These are phyloP conservation scores for Ostrea denselamellosa DNA, from an alignment of 1,140 invertebrate genomes.

Conservation along the genomic window DNA sequence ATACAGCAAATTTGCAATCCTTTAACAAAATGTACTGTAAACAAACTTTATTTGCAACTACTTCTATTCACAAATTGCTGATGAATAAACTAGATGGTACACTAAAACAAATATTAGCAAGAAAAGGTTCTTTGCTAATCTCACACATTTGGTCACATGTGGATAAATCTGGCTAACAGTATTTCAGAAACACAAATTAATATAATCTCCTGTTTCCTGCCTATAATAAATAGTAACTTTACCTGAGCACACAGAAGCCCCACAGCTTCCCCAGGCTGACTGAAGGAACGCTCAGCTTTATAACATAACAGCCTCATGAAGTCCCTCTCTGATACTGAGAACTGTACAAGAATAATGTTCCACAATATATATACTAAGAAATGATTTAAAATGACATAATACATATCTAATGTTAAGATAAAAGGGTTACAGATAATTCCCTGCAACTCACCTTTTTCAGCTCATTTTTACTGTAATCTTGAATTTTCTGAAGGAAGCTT, in stretches of 20 bases:
- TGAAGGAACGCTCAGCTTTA: slow-evolving; percentile 88
- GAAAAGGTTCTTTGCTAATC: too few relatives aligned
- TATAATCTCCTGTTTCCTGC: too few relatives aligned
- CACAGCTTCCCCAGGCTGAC: slow-evolving; percentile 95
- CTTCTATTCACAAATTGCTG: too few relatives aligned
- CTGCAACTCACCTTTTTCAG: slow-evolving; percentile 52
- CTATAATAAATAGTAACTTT: background rate
- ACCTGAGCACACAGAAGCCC: slow-evolving; percentile 94
- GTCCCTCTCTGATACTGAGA: slow-evolving; percentile 7
- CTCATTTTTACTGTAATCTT: slow-evolving; percentile 57
- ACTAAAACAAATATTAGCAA: too few relatives aligned
- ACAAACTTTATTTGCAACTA: too few relatives aligned
- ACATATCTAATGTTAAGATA: background rate
- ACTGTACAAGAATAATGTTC: background rate
- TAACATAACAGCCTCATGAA: slow-evolving; percentile 84
- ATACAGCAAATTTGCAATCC: too few relatives aligned
- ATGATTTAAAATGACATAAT: background rate
- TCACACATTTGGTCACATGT: too few relatives aligned
- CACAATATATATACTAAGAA: background rate
- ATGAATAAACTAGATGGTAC: too few relatives aligned
- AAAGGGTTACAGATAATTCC: background rate
- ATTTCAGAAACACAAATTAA: too few relatives aligned
- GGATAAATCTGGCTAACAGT: too few relatives aligned
- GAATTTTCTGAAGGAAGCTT: slow-evolving; percentile 82
- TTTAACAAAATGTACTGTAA: too few relatives aligned